phyloP scores from a whole-genome alignment of 2,888 invertebrate genomes.

The Oconnorella tubifera region DNA sequence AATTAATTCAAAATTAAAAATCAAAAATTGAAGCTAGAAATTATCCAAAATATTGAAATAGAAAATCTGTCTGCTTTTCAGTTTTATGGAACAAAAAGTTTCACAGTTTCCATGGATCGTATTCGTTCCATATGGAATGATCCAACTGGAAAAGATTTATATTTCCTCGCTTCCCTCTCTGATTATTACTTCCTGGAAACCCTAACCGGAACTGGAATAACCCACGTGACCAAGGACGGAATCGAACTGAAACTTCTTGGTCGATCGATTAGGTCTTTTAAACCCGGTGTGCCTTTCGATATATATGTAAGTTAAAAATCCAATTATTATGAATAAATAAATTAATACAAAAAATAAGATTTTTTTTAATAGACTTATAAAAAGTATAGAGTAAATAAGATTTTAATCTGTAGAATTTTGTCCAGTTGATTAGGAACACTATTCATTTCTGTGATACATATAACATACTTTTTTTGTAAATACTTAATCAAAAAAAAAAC shows the following conservation, averaged over 20 bases:
- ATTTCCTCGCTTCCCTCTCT: slow-evolving; percentile 48
- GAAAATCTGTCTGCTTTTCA: slow-evolving; percentile 53
- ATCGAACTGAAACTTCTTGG: slow-evolving; percentile 79
- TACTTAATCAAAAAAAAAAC: too few species aligned
- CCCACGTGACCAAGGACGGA: slow-evolving; percentile 78
- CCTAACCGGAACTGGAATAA: slow-evolving; percentile 72
- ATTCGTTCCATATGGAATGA: slow-evolving; percentile 54
- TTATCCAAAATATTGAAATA: too few species aligned
- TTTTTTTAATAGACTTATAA: too few species aligned
- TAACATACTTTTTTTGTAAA: too few species aligned
- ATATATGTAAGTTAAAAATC: slow-evolving; percentile 64
- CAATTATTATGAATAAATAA: too few species aligned
- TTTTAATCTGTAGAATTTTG: too few species aligned
- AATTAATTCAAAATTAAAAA: too few species aligned
- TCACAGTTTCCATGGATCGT: slow-evolving; percentile 79
- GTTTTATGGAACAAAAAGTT: slow-evolving; percentile 78
- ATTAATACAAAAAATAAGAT: too few species aligned
- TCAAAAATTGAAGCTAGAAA: too few species aligned
- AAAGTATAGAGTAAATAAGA: too few species aligned
- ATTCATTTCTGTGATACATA: too few species aligned
- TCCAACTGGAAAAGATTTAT: slow-evolving; percentile 44
- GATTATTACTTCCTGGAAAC: slow-evolving; percentile 54
- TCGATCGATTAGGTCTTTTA: slow-evolving; percentile 88
- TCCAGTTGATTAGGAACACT: too few species aligned
- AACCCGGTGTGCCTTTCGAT: slow-evolving; percentile 87